Percentiles rank a stretch among this genome's conserved stretches.
Evolutionary conservation across 2,888 invertebrate genomes (phyloP).

Genomic region (Drosophila emarginata): DNA sequence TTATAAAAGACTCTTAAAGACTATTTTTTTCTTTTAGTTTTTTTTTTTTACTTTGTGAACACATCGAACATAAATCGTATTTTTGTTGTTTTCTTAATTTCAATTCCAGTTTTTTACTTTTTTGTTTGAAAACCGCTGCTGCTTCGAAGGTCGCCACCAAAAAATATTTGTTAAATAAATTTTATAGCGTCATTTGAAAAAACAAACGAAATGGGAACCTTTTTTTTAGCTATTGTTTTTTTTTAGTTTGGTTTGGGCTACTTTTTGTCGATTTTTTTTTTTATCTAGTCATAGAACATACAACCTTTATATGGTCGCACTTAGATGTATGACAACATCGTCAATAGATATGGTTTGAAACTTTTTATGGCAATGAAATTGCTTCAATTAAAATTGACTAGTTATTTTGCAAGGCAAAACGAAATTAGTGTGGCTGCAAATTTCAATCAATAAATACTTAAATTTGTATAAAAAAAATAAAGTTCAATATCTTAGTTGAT

Average conservation of each 20-base stretch:
- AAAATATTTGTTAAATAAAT: constrained; percentile 25
- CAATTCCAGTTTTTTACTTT: constrained; percentile 58
- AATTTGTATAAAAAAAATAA: background rate
- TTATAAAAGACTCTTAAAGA: background rate
- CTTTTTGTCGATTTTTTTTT: constrained; percentile 3
- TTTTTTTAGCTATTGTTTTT: constrained; percentile 17
- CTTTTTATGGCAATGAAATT: constrained; percentile 32
- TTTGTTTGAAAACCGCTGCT: constrained; percentile 14
- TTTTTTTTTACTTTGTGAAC: background rate
- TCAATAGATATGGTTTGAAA: constrained; percentile 31
- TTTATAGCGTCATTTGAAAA: constrained; percentile 37
- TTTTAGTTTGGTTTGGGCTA: constrained; percentile 18
- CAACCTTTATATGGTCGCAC: constrained; percentile 36
- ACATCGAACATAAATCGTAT: background rate
- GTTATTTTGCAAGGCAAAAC: background rate
- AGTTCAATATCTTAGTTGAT: too few species aligned
- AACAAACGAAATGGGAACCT: constrained; percentile 21
- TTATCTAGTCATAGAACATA: constrained; percentile 15
- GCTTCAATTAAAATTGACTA: constrained; percentile 35
- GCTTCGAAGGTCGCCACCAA: constrained; percentile 6
- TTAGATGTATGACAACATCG: constrained; percentile 50
- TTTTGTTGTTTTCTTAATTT: constrained; percentile 28
- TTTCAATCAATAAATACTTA: background rate
- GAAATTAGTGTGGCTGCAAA: background rate
- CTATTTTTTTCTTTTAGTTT: background rate